Conservation (phyloP, 2,888 invertebrate species). For the Troides aeacus region DNA sequence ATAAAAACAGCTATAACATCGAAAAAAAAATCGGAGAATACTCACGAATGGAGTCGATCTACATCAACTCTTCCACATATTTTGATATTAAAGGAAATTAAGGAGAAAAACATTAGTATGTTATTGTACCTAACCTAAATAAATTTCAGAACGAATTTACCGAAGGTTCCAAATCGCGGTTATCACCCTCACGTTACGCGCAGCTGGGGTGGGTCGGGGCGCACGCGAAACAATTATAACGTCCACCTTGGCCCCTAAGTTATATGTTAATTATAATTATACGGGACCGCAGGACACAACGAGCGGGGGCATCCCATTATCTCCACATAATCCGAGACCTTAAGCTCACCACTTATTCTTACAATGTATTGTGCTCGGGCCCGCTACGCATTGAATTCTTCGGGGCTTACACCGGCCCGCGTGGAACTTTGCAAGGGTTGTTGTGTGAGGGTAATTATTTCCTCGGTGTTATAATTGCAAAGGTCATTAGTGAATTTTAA, state of each 20-base stretch:
- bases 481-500: slow-evolving; percentile 28
- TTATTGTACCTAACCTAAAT: too few species aligned
- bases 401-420: neutral
- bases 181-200: slow-evolving; percentile 5
- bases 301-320: slow-evolving; percentile 30
- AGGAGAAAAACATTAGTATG: neutral
- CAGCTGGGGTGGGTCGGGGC: neutral
- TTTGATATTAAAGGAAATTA: neutral
- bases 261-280: slow-evolving; percentile 25
- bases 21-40: too few species aligned
- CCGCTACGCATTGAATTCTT: slow-evolving; percentile 31
- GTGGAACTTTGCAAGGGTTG: slow-evolving; percentile 2
- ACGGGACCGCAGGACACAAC: slow-evolving; percentile 16
- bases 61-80: neutral
- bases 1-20: too few species aligned
- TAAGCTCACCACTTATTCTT: slow-evolving; percentile 36
- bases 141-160: neutral
- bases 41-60: too few species aligned
- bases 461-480: slow-evolving; percentile 21
- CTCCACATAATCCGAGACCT: slow-evolving; percentile 33
- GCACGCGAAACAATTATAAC: slow-evolving; percentile 18
- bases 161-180: neutral
- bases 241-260: slow-evolving; percentile 7
- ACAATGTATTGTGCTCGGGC: slow-evolving; percentile 31
- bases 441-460: slow-evolving; percentile 18